Evolutionary conservation across 2,888 invertebrate species (phyloP).

Genomic region (Acrobasis suavella): DNA sequence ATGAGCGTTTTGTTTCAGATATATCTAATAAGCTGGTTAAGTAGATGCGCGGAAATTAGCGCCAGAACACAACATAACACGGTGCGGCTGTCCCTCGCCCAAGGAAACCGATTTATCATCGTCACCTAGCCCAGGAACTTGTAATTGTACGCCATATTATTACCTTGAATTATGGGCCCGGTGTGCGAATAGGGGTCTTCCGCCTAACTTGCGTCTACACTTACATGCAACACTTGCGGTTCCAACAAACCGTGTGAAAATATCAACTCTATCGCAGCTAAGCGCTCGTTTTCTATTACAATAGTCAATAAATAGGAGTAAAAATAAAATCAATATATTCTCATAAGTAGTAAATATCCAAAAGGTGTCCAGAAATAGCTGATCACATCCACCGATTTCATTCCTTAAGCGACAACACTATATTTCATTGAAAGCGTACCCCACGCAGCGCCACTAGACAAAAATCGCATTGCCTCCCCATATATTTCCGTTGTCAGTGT

Average conservation of each 20-base stretch:
- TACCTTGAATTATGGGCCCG: conserved; percentile 70
- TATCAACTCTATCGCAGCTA: not conserved
- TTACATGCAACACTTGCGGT: not conserved
- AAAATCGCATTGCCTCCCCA: conserved; percentile 71
- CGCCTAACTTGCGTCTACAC: conserved; percentile 48
- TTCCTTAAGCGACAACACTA: conserved; percentile 33
- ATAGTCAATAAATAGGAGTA: conserved; percentile 2
- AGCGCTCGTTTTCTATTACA: not conserved
- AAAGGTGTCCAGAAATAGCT: conserved; percentile 26
- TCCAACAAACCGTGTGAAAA: not conserved
- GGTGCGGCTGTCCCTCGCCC: conserved; percentile 60
- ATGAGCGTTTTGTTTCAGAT: conserved; percentile 5
- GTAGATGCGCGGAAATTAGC: conserved; percentile 39
- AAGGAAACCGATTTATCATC: conserved; percentile 77
- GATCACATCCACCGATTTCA: conserved; percentile 28
- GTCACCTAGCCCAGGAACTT: conserved; percentile 69
- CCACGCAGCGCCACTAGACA: conserved; percentile 76
- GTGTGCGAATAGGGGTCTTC: conserved; percentile 61
- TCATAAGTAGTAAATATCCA: conserved; percentile 11
- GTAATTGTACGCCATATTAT: conserved; percentile 79
- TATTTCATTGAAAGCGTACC: conserved; percentile 57
- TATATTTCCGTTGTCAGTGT: conserved; percentile 71
- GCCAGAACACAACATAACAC: conserved; percentile 50
- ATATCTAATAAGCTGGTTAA: conserved; percentile 23
- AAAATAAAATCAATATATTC: conserved; percentile 5